These are phyloP conservation scores for Planiliza haematocheilus DNA, from an alignment of 2,113 vertebrate genomes.

Conservation along the genomic window DNA sequence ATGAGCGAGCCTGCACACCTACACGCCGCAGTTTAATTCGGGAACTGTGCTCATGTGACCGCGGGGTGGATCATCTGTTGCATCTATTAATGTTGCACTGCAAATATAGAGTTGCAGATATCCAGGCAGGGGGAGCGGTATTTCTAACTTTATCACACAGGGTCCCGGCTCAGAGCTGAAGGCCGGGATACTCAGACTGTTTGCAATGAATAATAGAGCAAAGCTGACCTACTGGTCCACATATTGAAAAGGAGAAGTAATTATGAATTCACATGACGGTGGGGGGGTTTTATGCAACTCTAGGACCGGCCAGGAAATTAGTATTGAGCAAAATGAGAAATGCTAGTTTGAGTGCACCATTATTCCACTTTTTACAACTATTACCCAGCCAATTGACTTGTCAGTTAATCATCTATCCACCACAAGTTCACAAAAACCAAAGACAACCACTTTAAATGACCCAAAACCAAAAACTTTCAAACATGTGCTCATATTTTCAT, in stretches of 20 bases:
- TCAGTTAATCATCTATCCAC: too few relatives aligned
- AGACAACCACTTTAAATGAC: too few relatives aligned
- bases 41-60: neutral
- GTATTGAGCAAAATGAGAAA: too few relatives aligned
- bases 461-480: too few relatives aligned
- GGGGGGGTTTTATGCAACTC: too few relatives aligned
- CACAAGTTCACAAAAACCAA: too few relatives aligned
- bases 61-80: slow-evolving; percentile 34
- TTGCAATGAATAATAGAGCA: neutral
- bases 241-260: neutral
- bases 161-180: neutral
- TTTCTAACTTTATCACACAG: neutral
- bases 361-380: too few relatives aligned
- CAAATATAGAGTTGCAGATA: slow-evolving; percentile 39
- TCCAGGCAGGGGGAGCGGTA: slow-evolving; percentile 32
- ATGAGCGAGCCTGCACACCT: neutral
- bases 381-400: too few relatives aligned
- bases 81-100: slow-evolving; percentile 41
- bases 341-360: too few relatives aligned
- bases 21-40: slow-evolving; percentile 35
- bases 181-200: neutral
- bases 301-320: too few relatives aligned
- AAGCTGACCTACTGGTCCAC: neutral
- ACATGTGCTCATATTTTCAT: too few relatives aligned
- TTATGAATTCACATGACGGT: neutral